Percentiles rank a stretch among this genome's conserved stretches.
These are phyloP conservation scores for Tethya wilhelma DNA, from an alignment of 37 sponge, comb jelly and placozoan genomes.

Conservation along the genomic window DNA sequence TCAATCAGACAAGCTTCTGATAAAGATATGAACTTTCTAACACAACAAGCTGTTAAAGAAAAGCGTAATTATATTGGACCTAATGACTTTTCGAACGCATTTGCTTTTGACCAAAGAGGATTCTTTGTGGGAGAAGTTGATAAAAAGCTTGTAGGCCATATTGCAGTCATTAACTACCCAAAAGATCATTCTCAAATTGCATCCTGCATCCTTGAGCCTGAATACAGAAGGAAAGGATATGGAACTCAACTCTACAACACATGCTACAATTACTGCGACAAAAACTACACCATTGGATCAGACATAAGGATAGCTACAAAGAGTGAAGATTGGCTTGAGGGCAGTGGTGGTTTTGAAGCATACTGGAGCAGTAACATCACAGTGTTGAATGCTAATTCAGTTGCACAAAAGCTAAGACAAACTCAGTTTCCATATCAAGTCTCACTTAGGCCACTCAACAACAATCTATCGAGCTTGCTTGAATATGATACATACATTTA, in stretches of 20 bases:
- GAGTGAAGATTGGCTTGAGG: neutral
- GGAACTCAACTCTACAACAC: neutral
- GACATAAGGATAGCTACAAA: too few species aligned
- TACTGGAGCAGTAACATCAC: neutral
- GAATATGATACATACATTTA: too few species aligned
- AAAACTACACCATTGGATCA: conserved; percentile 1
- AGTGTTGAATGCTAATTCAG: neutral
- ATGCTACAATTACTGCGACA: neutral
- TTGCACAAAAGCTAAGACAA: too few species aligned
- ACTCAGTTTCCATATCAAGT: too few species aligned
- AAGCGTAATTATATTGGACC: neutral
- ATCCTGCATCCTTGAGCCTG: neutral
- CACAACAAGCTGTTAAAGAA: neutral
- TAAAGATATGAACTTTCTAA: neutral
- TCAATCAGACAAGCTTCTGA: too few species aligned
- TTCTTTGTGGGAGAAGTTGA: conserved; percentile 3
- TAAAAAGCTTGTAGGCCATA: neutral
- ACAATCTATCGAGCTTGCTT: neutral
- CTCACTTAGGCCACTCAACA: too few species aligned
- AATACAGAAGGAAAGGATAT: neutral
- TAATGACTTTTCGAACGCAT: neutral
- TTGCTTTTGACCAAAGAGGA: neutral
- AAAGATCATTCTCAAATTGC: neutral
- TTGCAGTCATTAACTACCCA: neutral
- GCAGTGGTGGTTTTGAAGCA: neutral